Base-by-base conservation (phyloP, 2,113 vertebrate species). In the Nymphicus hollandicus region DNA sequence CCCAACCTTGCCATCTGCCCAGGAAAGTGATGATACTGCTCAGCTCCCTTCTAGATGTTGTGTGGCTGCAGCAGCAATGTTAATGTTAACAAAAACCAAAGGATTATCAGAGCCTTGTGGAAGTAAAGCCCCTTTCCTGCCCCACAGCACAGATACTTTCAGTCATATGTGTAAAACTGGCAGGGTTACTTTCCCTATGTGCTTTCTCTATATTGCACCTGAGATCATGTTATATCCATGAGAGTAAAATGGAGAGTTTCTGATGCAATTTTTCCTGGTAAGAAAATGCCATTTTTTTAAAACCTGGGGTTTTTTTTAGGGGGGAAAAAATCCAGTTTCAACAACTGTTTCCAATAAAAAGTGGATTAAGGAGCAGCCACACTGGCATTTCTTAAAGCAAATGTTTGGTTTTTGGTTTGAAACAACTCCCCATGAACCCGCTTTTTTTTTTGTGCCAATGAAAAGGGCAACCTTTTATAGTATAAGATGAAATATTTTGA, bases 1-100 rank as follows among this genome's bases (percentile, higher is more conserved):
- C 68, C 33, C 89, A 93, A 60, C 64, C 53, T 86, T 90, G 68
- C 96, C 95, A 95, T 96, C 89, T 96, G 96, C 76, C 85, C 82
- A 60, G 61, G 79, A 70, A 89, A 93, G 53, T 19, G 52, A 88
- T 85, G 81, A 65, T 77, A 79, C 35, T 91, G 83, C 81, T 96
- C 78, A 94, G 63, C 77, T 89, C 72, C 86, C 60, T 93, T 92
- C 91, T 95, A 88, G 85, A 70, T 93, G 53, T 63, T 4, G 12
- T 72, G 70, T 81, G 88, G 66, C 87, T 96, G 89, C 81, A 91
- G 79, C 63, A 88, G 44, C 46, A 89, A 66, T 17, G 47, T 71
- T 73, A 86, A 50, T 29, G n/a, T 55, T 88, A 89, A 33, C 3
- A 24, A 50, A n/a, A 68, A 8, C 10, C 25, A 41, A 58, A 53